A percentile compares a stretch with the other conserved stretches of the same genome.
Conservation (phyloP, 2,888 invertebrate genomes). For the Melinopterus prodromus region DNA sequence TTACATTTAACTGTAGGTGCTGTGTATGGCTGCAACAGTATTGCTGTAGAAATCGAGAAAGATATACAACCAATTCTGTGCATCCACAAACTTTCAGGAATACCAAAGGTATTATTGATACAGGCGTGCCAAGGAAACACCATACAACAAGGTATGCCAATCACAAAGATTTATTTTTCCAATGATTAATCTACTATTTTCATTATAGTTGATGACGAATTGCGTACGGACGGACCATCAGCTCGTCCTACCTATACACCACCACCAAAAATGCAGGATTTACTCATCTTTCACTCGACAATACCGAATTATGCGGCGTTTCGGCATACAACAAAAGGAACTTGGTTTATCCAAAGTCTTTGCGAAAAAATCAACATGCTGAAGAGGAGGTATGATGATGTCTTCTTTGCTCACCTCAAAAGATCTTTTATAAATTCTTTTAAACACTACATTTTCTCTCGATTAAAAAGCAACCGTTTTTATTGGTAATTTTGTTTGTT, state of each 20-base stretch:
- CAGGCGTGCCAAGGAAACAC: slow-evolving; percentile 66
- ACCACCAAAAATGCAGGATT: slow-evolving; percentile 48
- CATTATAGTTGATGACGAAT: slow-evolving; percentile 41
- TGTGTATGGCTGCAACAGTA: slow-evolving; percentile 63
- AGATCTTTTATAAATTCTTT: too few species aligned
- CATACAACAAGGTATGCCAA: slow-evolving; percentile 20
- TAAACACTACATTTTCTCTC: too few species aligned
- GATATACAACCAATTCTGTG: slow-evolving; percentile 60
- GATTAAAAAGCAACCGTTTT: too few species aligned
- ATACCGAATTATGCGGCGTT: slow-evolving; percentile 56
- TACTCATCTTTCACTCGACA: slow-evolving; percentile 55
- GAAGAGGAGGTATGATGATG: slow-evolving; percentile 40
- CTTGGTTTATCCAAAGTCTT: slow-evolving; percentile 57
- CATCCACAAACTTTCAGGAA: slow-evolving; percentile 55
- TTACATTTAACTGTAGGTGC: slow-evolving; percentile 53
- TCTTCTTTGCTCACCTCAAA: too few species aligned
- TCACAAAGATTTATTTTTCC: slow-evolving; percentile 11
- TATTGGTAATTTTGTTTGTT: slow-evolving; percentile 27
- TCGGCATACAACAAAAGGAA: slow-evolving; percentile 51
- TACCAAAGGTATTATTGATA: slow-evolving; percentile 66
- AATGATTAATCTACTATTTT: slow-evolving; percentile 28
- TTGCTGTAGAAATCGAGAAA: slow-evolving; percentile 57
- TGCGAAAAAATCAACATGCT: slow-evolving; percentile 50
- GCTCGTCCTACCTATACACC: slow-evolving; percentile 15
- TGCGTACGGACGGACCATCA: slow-evolving; percentile 32